Base-by-base conservation (phyloP, 2,797 vertebrate genomes). In the Florisuga fusca region DNA sequence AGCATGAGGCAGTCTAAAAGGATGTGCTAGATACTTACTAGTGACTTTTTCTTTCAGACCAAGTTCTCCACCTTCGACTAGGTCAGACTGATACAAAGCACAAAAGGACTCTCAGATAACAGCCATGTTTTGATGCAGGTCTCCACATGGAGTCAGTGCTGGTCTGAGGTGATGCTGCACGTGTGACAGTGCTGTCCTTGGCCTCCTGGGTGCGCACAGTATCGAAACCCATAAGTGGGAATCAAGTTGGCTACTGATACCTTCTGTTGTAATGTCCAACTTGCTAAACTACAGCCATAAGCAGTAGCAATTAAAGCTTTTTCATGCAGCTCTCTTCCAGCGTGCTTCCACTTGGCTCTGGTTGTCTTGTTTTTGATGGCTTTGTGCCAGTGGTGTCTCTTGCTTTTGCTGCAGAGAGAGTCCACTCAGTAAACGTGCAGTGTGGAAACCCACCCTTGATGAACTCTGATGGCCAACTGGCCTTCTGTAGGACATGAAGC, bases 61-160 rank as follows among this genome's bases (percentile, higher is more conserved):
- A 27, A 66, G 76, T 81, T 91, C 64, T 82, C 48, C 58, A 7
- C 2, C 1, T 89, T 89, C 93, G 83, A 5, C 57, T 72, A 79
- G 74, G 38, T 93, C 62, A 83, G 64, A 72, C 73, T 50, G 81
- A 45, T 21, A 19, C 10, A 82, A 81, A 96, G 85, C 93, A 87
- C 74, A 95, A 72, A 78, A 84, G 58, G 68, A 85, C n/a, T 92
- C 57, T 77, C 57, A 36, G 4, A 20, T 26, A 54, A 10, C 9
- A 17, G 45, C 69, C 4, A 6, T 43, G 2, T 89, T 80, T 67
- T 78, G 74, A 38, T 63, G 15, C 50, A 7, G 33, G 57, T 67
- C 6, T 1, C 51, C 83, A 16, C 3, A 7, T 61, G 3, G 2
- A 21, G 61, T 38, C 4, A 3, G 38, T 61, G 78, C 26, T 6